These are phyloP conservation scores for Vireo griseus DNA, from an alignment of 2,797 vertebrate species.

Conservation along the genomic window DNA sequence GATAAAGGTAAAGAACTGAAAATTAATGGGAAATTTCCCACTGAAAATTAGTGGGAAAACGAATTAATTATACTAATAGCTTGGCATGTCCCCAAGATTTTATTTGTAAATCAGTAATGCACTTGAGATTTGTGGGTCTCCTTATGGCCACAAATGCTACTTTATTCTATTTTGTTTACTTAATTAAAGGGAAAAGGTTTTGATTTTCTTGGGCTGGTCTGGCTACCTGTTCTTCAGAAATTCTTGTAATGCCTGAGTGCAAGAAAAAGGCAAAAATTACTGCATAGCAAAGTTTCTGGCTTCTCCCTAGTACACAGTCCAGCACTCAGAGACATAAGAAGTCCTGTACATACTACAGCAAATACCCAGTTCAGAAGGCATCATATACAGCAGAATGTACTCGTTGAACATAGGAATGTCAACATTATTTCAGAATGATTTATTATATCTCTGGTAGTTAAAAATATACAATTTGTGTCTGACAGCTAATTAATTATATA, in stretches of 20 bases:
- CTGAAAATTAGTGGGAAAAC: background rate
- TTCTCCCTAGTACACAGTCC: background rate
- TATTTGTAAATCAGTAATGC: background rate
- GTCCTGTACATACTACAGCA: background rate
- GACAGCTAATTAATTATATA: background rate
- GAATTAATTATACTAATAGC: background rate
- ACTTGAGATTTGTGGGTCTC: background rate
- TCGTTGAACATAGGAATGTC: constrained; percentile 6
- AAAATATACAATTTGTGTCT: background rate
- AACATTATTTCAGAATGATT: constrained; percentile 59
- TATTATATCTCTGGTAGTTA: constrained; percentile 20
- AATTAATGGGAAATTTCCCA: background rate
- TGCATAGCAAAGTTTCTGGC: background rate
- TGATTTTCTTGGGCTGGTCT: background rate
- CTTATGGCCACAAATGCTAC: background rate
- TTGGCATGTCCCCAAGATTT: background rate
- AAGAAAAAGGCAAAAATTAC: background rate
- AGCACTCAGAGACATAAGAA: background rate
- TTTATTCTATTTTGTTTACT: background rate
- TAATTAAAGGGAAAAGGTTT: background rate
- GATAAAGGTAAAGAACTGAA: background rate
- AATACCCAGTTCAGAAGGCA: background rate
- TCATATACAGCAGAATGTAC: background rate
- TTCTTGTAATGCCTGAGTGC: background rate
- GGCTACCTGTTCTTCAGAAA: background rate